Conservation (phyloP, 2,888 invertebrate genomes). For the Oconnorella tubifera region DNA sequence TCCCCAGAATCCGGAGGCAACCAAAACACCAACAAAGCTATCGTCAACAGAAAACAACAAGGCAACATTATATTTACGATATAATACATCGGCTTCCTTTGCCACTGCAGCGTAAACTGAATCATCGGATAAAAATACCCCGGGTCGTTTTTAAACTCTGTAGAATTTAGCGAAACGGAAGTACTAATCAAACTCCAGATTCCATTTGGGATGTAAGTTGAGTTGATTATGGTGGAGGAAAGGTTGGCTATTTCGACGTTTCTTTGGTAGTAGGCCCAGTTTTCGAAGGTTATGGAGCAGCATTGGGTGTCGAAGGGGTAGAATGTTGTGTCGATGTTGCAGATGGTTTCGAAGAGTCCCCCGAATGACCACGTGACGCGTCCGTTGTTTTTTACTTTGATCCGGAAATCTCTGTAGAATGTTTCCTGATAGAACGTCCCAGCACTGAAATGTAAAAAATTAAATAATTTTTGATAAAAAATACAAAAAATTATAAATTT, state of each 20-base stretch:
- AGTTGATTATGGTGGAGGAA: conserved; percentile 15
- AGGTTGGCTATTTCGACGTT: conserved; percentile 20
- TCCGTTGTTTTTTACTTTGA: conserved; percentile 17
- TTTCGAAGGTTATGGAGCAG: conserved; percentile 20
- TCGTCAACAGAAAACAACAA: conserved; percentile 19
- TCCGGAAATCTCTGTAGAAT: conserved; percentile 22
- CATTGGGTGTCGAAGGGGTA: conserved; percentile 27
- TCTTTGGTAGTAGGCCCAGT: conserved; percentile 26
- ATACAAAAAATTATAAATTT: too few relatives aligned
- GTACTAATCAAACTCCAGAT: conserved; percentile 9
- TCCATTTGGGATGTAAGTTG: conserved; percentile 24
- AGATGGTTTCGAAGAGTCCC: conserved; percentile 25
- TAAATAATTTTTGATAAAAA: too few relatives aligned
- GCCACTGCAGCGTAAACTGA: conserved; percentile 17
- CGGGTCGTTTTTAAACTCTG: conserved; percentile 16
- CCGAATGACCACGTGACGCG: conserved; percentile 28
- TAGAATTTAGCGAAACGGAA: conserved; percentile 10
- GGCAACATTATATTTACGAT: conserved; percentile 27
- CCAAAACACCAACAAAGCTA: conserved; percentile 28
- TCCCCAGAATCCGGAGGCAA: conserved; percentile 29
- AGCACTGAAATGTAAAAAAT: conserved; percentile 16
- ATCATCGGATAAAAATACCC: conserved; percentile 18
- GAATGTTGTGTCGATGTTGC: conserved; percentile 22
- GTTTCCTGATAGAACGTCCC: conserved; percentile 21
- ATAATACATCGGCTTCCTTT: conserved; percentile 23